These are phyloP conservation scores for Oscheius sp. DNA, from an alignment of 2,888 invertebrate species.

Conservation along the genomic window DNA sequence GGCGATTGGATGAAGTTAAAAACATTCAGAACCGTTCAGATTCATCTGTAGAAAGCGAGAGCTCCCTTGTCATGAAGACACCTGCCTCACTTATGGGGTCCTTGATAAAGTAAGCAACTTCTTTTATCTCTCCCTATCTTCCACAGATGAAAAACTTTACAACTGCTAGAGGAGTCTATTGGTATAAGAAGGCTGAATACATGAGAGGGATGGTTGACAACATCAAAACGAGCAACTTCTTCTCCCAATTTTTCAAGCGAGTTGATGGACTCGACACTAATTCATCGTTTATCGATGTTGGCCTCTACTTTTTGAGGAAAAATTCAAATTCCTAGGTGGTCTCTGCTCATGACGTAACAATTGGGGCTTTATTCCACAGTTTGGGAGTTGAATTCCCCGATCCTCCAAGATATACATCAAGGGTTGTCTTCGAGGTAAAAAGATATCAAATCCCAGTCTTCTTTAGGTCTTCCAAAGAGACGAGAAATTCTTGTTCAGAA, in stretches of 20 bases:
- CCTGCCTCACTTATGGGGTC: constrained; percentile 31
- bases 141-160: constrained; percentile 1
- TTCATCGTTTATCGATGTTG: too few species aligned
- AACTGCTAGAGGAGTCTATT: not conserved
- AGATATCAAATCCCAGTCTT: not conserved
- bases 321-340: constrained; percentile 35
- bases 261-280: too few species aligned
- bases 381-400: constrained; percentile 49
- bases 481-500: not conserved
- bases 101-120: constrained; percentile 24
- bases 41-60: constrained; percentile 30
- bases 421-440: constrained; percentile 85
- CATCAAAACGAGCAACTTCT: constrained; percentile 7
- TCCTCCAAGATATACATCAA: constrained; percentile 83
- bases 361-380: constrained; percentile 48
- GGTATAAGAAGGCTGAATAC: not conserved
- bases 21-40: too few species aligned
- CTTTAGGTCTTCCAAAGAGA: not conserved
- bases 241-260: not conserved
- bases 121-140: not conserved
- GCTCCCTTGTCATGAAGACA: constrained; percentile 29
- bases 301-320: not conserved
- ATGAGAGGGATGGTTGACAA: not conserved
- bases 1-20: too few species aligned
- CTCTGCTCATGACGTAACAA: constrained; percentile 49